Evolutionary conservation across 2,797 vertebrate genomes (phyloP), one percentile per base, ranked within the genome.

Genomic region (Picus viridis): DNA sequence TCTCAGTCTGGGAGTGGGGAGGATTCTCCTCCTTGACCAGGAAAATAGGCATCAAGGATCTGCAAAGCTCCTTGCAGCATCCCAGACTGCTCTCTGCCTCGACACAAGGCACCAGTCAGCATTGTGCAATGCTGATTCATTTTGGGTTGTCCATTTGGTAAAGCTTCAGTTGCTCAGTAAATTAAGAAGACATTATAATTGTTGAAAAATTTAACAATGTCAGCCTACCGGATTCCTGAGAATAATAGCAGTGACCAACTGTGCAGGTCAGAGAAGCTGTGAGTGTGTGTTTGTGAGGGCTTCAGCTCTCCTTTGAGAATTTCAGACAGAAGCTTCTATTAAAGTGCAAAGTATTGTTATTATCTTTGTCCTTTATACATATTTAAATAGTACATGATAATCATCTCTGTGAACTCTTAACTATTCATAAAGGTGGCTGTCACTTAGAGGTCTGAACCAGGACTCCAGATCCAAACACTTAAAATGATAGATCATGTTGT

Each of bases 301-400:
- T 97, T 94, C 0, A 0, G n/a, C 75, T 82, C 64, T 94, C 93
- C 92, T 93, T 93, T 81, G 96, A 95, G 95, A 92, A 92, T 94
- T 96, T 95, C 90, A 94, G 92, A 89, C 86, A 94, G 95, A 96
- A 94, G 92, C 90, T 94, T 95, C 94, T 94, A 95, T 97, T 96
- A 93, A 96, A 96, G 95, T 94, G 93, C 94, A 94, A 96, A 96
- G 88, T 96, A 97, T 97, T 97, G 96, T 96, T 95, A 96, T 97
- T 97, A 96, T 96, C 96, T 96, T 94, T 96, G 96, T 97, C 96
- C 95, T 97, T 97, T 97, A 96, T 97, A 90, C 96, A 97, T 97
- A 95, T 96, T 97, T 97, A 97, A 96, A 96, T 97, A 97, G 95
- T 96, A 97, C 96, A 97, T 93, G 93, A 94, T 97, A 96, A 97